Base-by-base conservation (phyloP, 2,888 invertebrate species). In the Eupithecia inturbata region DNA sequence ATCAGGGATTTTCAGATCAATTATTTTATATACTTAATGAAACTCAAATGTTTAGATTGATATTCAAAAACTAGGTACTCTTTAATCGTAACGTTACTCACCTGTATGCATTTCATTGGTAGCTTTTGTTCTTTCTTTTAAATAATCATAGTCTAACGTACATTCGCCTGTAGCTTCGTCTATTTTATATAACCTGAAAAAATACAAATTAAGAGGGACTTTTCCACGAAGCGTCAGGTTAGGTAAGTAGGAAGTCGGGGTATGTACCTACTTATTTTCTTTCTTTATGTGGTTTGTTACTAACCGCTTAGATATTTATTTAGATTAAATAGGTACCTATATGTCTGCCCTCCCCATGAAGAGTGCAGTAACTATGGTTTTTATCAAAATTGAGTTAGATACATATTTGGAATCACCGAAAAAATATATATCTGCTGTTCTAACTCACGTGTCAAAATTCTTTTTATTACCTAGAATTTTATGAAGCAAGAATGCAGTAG, bases 161-260 rank as follows among this genome's bases (percentile, higher is more conserved):
- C 76, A 76, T 57, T 75, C 73, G 28, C 67, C 67, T 67, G 36
- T 73, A 41, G 31, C 31, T n/a, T 53, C 74, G 26, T 77, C 73
- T n/a, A 45, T 57, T 73, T 67, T 75, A 49, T 76, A 73, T 28
- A 74, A 68, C 14, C 79, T 79, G 70, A 39, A 77, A 39, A 79
- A 71, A 33, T 63, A n/a, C 9, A 49, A 49, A n/a, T n/a, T n/a
- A n/a, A n/a, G 3, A 3, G 49, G n/a, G 10, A n/a, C 41, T 45
- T 7, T 49, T 49, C n/a, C 9, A 49, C 9, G 2, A 49, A 45
- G 12, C 5, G 16, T 45, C 45, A 45, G 7, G n/a, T 7, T n/a
- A n/a, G 3, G 49, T 5, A 16, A 45, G 16, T 45, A 45, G 7
- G 1, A n/a, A 45, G n/a, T 45, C 7, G 0, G n/a, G 19, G 45